Base-by-base conservation (phyloP, 2,797 vertebrate species). In the Pseudomugil tenellus region DNA sequence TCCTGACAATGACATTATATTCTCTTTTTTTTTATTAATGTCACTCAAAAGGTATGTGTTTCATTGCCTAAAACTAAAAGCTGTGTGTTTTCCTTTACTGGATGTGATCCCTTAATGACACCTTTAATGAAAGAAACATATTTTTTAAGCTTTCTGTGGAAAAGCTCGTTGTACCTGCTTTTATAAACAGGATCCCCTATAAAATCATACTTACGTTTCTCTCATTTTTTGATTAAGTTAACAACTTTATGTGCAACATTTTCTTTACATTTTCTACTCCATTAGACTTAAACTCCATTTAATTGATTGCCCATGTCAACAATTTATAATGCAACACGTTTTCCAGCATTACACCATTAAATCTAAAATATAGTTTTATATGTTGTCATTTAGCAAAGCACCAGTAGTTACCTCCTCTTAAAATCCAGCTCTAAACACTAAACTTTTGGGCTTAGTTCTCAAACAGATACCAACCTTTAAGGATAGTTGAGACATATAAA, bases 341-440 rank as follows among this genome's bases (percentile, higher is more conserved):
- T 2, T n/a, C 51, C 51, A 72, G 67, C 58, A 31, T 13, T 48
- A 26, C 53, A 76, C 26, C 23, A 28, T 39, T 66, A 48, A n/a
- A 43, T 8, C 7, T 19, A 8, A 9, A 43, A 43, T n/a, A n/a
- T 8, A 43, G 6, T n/a, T 43, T 3, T 43, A 6, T n/a, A 43
- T 43, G 56, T n/a, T 14, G 49, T 63, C 53, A 75, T 73, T 73
- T 46, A 58, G 54, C 26, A 76, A 83, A 84, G 68, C 67, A 80
- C 72, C 71, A 63, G 43, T 66, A 51, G 39, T 26, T 25, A 43
- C 62, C 35, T 26, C 37, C 43, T 13, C 46, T 74, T 34, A 62
- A 81, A 66, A 72, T 61, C 62, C 77, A 80, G 80, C 65, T 67
- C 64, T n/a, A 8, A 43, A 19, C 6, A n/a, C 17, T 64, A 32